Evolutionary conservation across 2,113 vertebrate species (phyloP).

Genomic region (Lepidiolamprologus cunningtoni): DNA sequence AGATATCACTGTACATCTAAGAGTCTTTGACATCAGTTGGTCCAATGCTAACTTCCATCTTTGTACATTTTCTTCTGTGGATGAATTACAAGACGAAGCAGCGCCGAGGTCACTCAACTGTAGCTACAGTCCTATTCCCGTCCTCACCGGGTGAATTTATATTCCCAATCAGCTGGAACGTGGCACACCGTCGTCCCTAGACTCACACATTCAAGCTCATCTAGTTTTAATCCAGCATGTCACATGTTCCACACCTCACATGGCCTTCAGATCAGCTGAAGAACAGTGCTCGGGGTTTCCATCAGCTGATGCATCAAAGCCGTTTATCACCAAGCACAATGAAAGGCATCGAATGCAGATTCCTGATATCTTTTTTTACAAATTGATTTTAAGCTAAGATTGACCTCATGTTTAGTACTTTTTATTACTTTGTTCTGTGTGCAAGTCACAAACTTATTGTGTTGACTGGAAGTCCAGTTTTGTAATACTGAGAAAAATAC

Average conservation of each 20-base stretch:
- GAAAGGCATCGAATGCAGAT: neutral
- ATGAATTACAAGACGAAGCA: neutral
- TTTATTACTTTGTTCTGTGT: neutral
- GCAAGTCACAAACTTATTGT: neutral
- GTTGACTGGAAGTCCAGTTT: neutral
- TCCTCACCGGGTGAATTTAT: neutral
- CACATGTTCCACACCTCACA: neutral
- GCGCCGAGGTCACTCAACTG: neutral
- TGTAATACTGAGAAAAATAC: neutral
- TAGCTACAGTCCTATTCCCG: neutral
- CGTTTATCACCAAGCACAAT: neutral
- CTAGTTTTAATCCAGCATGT: neutral
- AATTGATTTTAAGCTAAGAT: neutral
- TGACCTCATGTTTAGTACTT: neutral
- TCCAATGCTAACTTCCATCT: neutral
- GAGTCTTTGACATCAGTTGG: neutral
- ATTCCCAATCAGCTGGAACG: neutral
- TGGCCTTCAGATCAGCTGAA: neutral
- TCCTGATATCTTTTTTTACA: neutral
- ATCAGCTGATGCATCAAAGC: neutral
- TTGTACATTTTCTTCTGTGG: neutral
- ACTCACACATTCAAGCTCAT: neutral
- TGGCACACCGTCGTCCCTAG: neutral
- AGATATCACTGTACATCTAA: neutral
- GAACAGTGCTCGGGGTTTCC: neutral